Evolutionary conservation across 2,888 invertebrate species (phyloP), one percentile per base, ranked within the genome.

Genomic region (Cryptocephalus primarius): DNA sequence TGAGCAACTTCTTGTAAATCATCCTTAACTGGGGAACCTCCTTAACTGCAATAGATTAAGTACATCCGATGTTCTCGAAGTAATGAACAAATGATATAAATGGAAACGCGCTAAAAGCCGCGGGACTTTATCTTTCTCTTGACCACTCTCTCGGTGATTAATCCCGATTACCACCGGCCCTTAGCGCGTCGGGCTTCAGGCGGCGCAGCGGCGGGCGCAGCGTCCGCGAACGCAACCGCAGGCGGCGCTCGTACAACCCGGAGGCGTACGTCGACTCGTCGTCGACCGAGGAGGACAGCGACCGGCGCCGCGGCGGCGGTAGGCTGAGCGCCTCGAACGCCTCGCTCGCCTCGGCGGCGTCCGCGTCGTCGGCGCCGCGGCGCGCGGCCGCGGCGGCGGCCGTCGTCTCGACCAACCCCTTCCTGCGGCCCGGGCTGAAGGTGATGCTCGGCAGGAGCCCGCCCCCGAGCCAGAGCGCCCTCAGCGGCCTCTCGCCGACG

Each of bases 231-330:
- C 70, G 78, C 39, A 78, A 77, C 39, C 62, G 72, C 9, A 63
- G 74, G 6, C 66, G 78, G 9, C 70, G 77, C 52, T 77, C 77
- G 52, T 78, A 78, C 57, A 78, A 78, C 65, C 78, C 78, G 22
- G 72, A 74, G 58, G 73, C 73, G 8, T 74, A 74, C 53, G 72
- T 73, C 31, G 73, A 75, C 46, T 74, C 75, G 48, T 75, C 76
- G 36, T 74, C 74, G 47, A 74, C 70, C 51, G 42, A 32, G 11
- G 31, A 14, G 8, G 76, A 75, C 52, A 72, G 72, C 46, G 67
- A 67, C 65, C 64, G 70, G 8, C 53, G 70, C 45, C 65, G 68
- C 4, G 64, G 64, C 46, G 55, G 69, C 14, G 66, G 68, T 9
- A 59, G 66, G 36, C 52, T 69, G 13, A 67, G 69, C 4, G 61